Percentiles rank a stretch among this genome's conserved stretches.
Evolutionary conservation across 2,113 vertebrate species (phyloP).

Genomic region (Regulus satrapa): DNA sequence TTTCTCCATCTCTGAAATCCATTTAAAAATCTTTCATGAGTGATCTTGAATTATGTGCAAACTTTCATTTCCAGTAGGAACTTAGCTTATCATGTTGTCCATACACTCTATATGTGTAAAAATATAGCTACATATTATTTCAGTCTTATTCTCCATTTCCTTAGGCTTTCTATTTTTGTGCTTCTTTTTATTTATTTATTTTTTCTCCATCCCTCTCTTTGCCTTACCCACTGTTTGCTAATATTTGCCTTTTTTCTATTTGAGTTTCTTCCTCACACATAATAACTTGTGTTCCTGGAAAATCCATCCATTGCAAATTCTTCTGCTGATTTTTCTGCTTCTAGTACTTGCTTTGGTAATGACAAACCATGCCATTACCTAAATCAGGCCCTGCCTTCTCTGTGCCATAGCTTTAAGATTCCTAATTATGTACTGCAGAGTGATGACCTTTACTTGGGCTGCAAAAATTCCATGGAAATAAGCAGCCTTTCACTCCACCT

Average conservation of each 20-base stretch:
- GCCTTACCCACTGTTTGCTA: rapidly evolving
- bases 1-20: neutral
- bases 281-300: neutral
- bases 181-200: neutral
- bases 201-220: rapidly evolving
- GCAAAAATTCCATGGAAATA: neutral
- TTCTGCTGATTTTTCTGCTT: neutral
- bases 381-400: neutral
- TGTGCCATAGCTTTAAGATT: neutral
- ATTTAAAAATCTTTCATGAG: neutral
- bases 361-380: neutral
- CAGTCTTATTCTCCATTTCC: neutral
- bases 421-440: neutral
- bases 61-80: neutral
- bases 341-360: neutral
- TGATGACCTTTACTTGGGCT: neutral
- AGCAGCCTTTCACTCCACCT: neutral
- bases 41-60: neutral
- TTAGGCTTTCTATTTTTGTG: neutral
- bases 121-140: neutral
- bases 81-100: neutral
- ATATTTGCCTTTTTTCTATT: neutral
- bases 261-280: neutral
- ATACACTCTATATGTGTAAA: rapidly evolving
- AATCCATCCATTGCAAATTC: neutral